Conservation (phyloP, 2,797 vertebrate species). For the Allochrocebus solatus region DNA sequence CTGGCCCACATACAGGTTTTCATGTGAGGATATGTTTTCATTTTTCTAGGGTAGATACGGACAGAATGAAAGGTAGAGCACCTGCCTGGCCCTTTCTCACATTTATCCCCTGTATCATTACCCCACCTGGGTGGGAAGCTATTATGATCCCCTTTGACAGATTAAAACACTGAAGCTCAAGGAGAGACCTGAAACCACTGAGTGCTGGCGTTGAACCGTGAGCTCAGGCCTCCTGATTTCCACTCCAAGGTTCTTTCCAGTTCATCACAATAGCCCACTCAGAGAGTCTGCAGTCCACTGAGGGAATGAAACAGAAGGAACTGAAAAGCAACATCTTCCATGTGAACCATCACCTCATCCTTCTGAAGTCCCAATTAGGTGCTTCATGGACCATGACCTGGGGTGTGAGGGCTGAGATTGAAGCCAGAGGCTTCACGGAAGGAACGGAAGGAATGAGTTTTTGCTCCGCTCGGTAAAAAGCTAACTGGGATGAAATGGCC, state of each 20-base stretch:
- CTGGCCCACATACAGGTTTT: not conserved
- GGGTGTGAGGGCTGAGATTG: fast-evolving
- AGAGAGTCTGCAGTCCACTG: not conserved
- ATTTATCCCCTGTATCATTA: not conserved
- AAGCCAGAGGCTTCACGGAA: not conserved
- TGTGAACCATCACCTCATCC: not conserved
- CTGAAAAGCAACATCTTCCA: not conserved
- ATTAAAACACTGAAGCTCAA: not conserved
- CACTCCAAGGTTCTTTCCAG: not conserved
- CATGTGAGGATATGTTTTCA: not conserved
- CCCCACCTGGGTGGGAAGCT: not conserved
- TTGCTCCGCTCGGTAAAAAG: not conserved
- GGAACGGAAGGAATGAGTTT: not conserved
- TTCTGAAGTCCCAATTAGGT: not conserved
- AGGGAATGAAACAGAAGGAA: not conserved
- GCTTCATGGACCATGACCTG: not conserved
- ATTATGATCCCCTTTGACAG: not conserved
- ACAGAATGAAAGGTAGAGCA: not conserved
- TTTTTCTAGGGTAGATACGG: not conserved
- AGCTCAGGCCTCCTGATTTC: not conserved
- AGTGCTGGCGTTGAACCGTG: not conserved
- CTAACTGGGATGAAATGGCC: no score
- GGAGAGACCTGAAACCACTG: not conserved
- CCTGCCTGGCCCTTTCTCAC: not conserved
- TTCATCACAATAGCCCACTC: fast-evolving